phyloP scores from a whole-genome alignment of 2,888 invertebrate genomes.

The Hypolimnas misippus region DNA sequence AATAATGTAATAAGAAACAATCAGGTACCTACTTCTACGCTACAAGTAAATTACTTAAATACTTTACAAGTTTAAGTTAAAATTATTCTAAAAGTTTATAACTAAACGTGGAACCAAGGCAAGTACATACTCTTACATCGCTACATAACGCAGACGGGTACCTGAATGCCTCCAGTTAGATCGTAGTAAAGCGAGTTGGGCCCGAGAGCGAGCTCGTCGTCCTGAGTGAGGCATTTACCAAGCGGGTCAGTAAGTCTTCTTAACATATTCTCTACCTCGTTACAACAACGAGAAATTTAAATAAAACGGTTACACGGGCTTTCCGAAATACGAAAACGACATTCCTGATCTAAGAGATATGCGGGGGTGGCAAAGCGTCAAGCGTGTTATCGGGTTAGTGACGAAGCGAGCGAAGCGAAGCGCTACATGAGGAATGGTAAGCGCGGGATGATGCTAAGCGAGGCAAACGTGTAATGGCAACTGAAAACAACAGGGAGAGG shows the following conservation, averaged over 20 bases:
- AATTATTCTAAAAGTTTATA: conserved; percentile 36
- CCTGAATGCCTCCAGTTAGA: conserved; percentile 83
- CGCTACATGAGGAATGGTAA: conserved; percentile 61
- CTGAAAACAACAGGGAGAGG: conserved; percentile 58
- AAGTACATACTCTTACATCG: conserved; percentile 40
- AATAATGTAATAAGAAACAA: conserved; percentile 59
- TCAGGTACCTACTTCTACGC: conserved; percentile 69
- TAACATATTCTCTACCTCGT: conserved; percentile 75
- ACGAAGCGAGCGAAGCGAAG: conserved; percentile 61
- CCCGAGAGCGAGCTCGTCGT: conserved; percentile 81
- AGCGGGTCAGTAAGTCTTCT: conserved; percentile 80
- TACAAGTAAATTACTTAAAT: conserved; percentile 29
- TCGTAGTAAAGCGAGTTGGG: conserved; percentile 83
- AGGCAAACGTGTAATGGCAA: conserved; percentile 70
- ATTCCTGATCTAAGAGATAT: conserved; percentile 45
- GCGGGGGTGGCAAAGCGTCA: conserved; percentile 59
- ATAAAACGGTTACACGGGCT: conserved; percentile 66
- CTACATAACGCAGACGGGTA: conserved; percentile 58
- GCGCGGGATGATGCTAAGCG: conserved; percentile 65
- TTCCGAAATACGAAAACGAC: conserved; percentile 52
- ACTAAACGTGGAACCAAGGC: conserved; percentile 33
- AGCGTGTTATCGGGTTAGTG: conserved; percentile 68
- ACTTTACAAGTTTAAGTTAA: conserved; percentile 1
- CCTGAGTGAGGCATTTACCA: conserved; percentile 82
- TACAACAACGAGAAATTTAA: conserved; percentile 71